Base-by-base conservation (phyloP, 2,113 vertebrate genomes). In the Clinocottus analis region DNA sequence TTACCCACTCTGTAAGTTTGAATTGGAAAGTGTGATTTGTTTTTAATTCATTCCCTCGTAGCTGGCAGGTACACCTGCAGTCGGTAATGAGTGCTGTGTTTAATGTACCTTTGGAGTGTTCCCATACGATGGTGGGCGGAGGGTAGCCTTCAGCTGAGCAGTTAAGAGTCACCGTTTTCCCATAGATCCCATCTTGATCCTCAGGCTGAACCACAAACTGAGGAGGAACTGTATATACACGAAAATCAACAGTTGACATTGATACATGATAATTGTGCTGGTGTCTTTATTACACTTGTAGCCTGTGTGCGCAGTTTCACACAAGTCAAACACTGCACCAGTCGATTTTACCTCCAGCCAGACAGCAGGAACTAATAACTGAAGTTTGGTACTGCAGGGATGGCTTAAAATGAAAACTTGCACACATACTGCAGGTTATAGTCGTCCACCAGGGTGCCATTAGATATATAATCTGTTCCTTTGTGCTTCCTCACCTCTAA, bases 111-210 rank as follows among this genome's bases (percentile, higher is more conserved):
- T 99, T 99, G 0, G 98, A 99, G 92, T 99, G 98, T 68, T 99
- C 99, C 98, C 98, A 99, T 77, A 99, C 96, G 0, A 99, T 99
- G 27, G 97, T 99, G 14, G 98, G 98, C 6, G 97, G 97, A 7
- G 98, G 98, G 83, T 99, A 99, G 68, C 98, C 98, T 86, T 98
- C 97, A 1, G 98, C 98, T 0, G 98, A 99, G 88, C 98, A 99
- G 90, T 99, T 99, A 79, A 99, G 96, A 39, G 97, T 98, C 68
- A 99, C 97, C 0, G 98, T 97, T 90, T 99, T 99, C 66, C 98
- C 97, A 5, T 99, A 99, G 85, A 99, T 99, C 6, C 98, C 98
- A 0, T 99, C 98, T 91, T 99, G 98, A 89, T 99, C 97, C 8
- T 95, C 96, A 45, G 98, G 98, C 84, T 99, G 98, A 66, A 99